Base-by-base conservation (phyloP, 2,113 vertebrate species). In the Bambusicola thoracicus region DNA sequence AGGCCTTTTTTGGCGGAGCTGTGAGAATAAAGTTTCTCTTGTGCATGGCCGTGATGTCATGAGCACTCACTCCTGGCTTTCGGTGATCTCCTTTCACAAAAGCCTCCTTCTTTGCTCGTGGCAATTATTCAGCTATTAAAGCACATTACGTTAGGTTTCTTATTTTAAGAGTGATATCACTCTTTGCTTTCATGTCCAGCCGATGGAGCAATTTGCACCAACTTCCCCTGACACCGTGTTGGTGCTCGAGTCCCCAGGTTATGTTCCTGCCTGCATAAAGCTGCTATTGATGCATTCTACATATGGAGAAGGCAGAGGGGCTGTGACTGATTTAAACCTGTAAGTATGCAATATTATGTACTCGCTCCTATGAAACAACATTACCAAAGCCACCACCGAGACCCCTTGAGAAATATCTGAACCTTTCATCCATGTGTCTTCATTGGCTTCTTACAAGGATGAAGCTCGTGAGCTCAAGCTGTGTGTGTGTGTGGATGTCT, bases 41-140 rank as follows among this genome's bases (percentile, higher is more conserved):
- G 98, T 99, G 97, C 97, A 51, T 36, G 16, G 94, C 59, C 0
- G 96, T 99, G 98, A 99, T 98, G 98, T 99, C 98, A 99, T 97
- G 95, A 92, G 88, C 96, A 93, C 97, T 97, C 96, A 96, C 98
- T 98, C 96, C 98, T 97, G 97, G 69, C 93, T 82, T 87, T 68
- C 81, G 1, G 90, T 89, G 94, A 85, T 95, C 94, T 96, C 94
- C 82, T 70, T 38, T 85, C 96, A 98, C 98, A 98, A 98, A 96
- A 97, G 97, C 94, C 92, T 94, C 97, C 97, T 98, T 98, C 97
- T 98, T 98, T 84, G 62, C 96, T 92, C 56, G 1, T 67, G 70
- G 95, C 96, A 98, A 98, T 98, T 98, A 98, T 97, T 95, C 41
- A 65, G 93, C 97, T 97, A 98, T 98, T 98, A 98, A 97, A 98